Conservation (phyloP, 2,797 vertebrate genomes). For the Stomatorhinus walkeri region DNA sequence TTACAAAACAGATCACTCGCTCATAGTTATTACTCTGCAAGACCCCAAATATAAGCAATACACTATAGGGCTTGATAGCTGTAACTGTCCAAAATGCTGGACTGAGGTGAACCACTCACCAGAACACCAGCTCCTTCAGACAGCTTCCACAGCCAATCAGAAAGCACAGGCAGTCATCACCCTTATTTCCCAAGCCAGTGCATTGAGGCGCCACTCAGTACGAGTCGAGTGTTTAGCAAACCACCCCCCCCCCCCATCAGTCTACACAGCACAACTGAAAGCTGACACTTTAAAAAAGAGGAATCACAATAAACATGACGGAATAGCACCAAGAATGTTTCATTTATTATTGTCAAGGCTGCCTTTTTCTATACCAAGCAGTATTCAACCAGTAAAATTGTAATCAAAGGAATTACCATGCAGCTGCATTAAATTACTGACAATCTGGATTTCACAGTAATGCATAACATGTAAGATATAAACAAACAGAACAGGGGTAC, state of each 20-base stretch:
- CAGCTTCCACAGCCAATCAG: background rate
- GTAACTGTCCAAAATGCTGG: background rate
- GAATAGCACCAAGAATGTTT: background rate
- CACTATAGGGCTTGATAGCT: background rate
- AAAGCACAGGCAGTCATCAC: background rate
- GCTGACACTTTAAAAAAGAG: background rate
- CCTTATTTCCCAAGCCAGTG: background rate
- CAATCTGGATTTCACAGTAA: background rate
- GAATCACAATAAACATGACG: background rate
- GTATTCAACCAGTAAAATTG: background rate
- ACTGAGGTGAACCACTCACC: background rate
- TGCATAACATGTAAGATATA: background rate
- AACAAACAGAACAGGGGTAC: background rate
- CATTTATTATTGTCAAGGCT: background rate
- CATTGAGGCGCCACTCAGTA: background rate
- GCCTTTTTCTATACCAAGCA: background rate
- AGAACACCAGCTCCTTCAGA: background rate
- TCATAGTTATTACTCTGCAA: background rate
- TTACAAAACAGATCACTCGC: background rate
- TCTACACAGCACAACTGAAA: background rate
- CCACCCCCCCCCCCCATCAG: background rate
- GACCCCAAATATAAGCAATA: background rate
- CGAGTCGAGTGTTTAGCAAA: background rate
- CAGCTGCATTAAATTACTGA: background rate
- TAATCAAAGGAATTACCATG: background rate